These are phyloP conservation scores for Ophraella communa DNA, from an alignment of 2,888 invertebrate species.

Conservation along the genomic window DNA sequence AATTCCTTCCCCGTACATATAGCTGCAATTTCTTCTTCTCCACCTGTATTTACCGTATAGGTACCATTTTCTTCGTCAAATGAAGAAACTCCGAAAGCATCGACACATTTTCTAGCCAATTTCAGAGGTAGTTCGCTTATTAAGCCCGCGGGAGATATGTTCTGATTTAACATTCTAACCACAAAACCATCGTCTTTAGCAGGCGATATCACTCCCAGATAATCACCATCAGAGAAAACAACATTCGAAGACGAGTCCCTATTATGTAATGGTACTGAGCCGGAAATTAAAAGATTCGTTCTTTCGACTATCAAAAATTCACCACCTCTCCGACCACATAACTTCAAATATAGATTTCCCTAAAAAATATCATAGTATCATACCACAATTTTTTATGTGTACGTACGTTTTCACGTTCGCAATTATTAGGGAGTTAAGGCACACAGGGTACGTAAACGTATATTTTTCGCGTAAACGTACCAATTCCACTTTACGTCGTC, in stretches of 20 bases:
- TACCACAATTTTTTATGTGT: no score
- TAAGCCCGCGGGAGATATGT: constrained; percentile 64
- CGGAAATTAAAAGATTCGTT: constrained; percentile 62
- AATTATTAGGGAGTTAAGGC: no score
- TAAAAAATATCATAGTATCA: no score
- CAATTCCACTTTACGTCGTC: no score
- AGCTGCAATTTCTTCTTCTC: constrained; percentile 79
- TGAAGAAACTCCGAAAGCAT: constrained; percentile 74
- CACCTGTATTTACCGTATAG: constrained; percentile 54
- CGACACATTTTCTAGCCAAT: constrained; percentile 79
- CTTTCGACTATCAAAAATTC: constrained; percentile 66
- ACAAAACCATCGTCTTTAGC: constrained; percentile 84
- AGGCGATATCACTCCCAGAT: constrained; percentile 78
- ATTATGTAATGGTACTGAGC: constrained; percentile 58
- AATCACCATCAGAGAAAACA: constrained; percentile 80
- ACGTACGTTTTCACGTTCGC: no score
- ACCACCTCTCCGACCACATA: constrained; percentile 62
- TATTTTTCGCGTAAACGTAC: no score
- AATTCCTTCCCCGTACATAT: constrained; percentile 92
- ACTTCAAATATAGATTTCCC: constrained; percentile 83
- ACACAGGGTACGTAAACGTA: no score
- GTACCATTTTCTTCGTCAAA: constrained; percentile 71
- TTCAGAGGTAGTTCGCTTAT: constrained; percentile 75
- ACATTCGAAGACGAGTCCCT: constrained; percentile 63
- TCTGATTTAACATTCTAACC: constrained; percentile 74